Evolutionary conservation across 2,113 vertebrate genomes (phyloP).

Genomic region (Pseudorectes ferrugineus): DNA sequence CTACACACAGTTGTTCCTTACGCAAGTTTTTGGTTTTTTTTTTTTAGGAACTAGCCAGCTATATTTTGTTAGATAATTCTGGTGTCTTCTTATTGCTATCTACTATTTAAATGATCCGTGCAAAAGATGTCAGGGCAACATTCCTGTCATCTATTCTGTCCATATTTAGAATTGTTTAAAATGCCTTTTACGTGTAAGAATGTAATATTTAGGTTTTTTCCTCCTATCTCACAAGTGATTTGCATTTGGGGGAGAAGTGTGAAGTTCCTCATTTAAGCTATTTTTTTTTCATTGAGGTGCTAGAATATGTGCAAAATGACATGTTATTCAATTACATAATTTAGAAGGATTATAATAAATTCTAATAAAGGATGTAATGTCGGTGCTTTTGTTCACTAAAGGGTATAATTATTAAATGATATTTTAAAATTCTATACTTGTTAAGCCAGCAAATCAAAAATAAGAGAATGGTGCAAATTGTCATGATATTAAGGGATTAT

Average conservation of each 20-base stretch:
- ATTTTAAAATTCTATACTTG: not conserved
- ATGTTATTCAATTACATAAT: not conserved
- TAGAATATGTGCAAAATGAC: not conserved
- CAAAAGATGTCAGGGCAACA: constrained; percentile 21
- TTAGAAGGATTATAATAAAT: not conserved
- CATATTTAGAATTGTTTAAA: not conserved
- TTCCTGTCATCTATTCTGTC: not conserved
- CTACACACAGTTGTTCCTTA: not conserved
- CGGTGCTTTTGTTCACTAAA: not conserved
- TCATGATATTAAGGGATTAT: not conserved
- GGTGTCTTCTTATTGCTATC: constrained; percentile 3
- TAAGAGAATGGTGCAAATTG: not conserved
- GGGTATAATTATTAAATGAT: not conserved
- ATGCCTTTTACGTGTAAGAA: not conserved
- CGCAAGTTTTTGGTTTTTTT: not conserved
- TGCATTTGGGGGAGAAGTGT: not conserved
- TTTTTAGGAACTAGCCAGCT: constrained; percentile 13
- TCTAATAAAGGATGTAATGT: not conserved
- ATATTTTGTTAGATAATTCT: constrained; percentile 36
- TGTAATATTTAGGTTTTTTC: not conserved
- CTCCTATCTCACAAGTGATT: not conserved
- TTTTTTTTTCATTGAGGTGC: not conserved
- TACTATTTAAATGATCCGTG: not conserved
- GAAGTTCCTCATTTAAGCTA: not conserved
- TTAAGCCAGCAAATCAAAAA: not conserved